Conservation (phyloP, 1,140 invertebrate species). For the Melanaphis sacchari region DNA sequence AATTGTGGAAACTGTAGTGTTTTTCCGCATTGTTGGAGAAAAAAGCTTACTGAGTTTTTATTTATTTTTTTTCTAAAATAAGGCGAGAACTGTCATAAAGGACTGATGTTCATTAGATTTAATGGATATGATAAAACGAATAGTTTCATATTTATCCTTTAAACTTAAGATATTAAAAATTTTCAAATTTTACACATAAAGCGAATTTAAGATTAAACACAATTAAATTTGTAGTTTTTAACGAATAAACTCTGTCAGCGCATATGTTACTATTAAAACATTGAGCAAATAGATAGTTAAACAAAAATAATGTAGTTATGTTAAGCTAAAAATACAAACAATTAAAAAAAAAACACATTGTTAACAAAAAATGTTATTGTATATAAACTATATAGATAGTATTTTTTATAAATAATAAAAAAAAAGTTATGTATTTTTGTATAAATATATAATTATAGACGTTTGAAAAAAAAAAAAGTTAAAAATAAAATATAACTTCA, state of each 20-base stretch:
- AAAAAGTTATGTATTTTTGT: too few relatives aligned
- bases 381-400: too few relatives aligned
- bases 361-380: too few relatives aligned
- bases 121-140: neutral
- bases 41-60: neutral
- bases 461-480: too few relatives aligned
- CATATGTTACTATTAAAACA: neutral
- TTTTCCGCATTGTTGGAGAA: neutral
- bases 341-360: too few relatives aligned
- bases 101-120: neutral
- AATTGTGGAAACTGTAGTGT: neutral
- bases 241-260: neutral
- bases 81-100: neutral
- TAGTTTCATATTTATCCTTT: neutral
- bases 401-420: too few relatives aligned
- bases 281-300: neutral
- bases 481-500: too few relatives aligned
- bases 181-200: neutral
- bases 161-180: neutral
- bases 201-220: neutral
- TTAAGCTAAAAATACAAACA: too few relatives aligned
- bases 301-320: neutral
- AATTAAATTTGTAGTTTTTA: neutral
- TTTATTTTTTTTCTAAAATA: neutral
- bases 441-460: too few relatives aligned